Evolutionary conservation across 2,113 vertebrate genomes (phyloP).

Genomic region (Synodontis membranacea): DNA sequence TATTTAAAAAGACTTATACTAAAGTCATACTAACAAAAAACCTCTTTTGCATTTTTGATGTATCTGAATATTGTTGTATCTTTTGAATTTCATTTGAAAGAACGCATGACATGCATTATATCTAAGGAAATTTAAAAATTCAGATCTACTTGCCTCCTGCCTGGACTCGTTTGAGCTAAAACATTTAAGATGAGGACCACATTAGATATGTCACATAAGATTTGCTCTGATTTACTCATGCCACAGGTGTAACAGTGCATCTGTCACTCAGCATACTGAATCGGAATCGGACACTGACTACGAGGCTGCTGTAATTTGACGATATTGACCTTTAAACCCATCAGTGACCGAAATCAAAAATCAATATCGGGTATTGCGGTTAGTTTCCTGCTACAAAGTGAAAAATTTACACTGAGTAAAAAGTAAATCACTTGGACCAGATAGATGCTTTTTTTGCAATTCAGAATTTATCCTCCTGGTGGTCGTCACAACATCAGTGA

Average conservation of each 20-base stretch:
- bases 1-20: no score
- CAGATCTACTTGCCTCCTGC: neutral
- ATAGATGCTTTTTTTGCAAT: neutral
- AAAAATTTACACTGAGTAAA: neutral
- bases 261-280: neutral
- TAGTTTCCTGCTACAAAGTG: neutral
- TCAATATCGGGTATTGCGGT: neutral
- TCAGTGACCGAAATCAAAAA: neutral
- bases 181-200: neutral
- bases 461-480: neutral
- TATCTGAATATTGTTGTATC: no score
- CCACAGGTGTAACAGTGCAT: neutral
- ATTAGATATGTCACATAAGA: neutral
- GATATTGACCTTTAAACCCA: neutral
- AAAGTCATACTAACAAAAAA: constrained; percentile 35
- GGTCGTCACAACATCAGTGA: neutral
- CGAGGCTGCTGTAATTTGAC: neutral
- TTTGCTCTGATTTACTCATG: neutral
- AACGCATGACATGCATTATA: neutral
- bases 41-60: constrained; percentile 3
- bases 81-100: neutral
- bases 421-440: neutral
- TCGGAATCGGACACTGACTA: neutral
- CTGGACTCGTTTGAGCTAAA: neutral
- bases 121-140: constrained; percentile 1